Evolutionary conservation across 2,888 invertebrate genomes (phyloP).

Genomic region (Melikaiella ostensackeni): DNA sequence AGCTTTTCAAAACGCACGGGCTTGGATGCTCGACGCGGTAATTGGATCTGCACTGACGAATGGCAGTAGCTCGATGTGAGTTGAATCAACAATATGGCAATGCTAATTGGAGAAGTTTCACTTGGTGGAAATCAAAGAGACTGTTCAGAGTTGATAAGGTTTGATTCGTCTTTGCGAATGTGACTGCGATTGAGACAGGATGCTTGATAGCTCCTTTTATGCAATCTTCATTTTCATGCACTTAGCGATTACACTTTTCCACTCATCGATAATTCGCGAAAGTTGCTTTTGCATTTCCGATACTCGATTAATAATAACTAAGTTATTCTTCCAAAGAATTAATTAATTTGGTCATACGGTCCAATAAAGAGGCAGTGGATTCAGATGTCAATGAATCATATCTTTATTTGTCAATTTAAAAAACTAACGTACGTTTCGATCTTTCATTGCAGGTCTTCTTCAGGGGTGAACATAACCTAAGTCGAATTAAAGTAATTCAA

Average conservation of each 20-base stretch:
- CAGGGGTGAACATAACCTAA: no score
- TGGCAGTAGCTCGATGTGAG: not conserved
- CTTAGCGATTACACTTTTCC: not conserved
- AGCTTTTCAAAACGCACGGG: conserved; percentile 8
- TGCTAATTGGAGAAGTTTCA: conserved; percentile 44
- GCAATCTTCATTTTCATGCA: conserved; percentile 25
- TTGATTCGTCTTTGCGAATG: conserved; percentile 29
- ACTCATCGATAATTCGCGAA: not conserved
- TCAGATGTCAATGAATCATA: no score
- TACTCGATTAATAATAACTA: no score
- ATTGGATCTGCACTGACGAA: conserved; percentile 29
- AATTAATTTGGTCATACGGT: no score
- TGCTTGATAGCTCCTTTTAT: conserved; percentile 25
- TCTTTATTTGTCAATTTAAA: no score
- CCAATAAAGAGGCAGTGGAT: no score
- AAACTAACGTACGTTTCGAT: no score
- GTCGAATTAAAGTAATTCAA: no score
- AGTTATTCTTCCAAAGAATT: no score
- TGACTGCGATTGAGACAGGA: conserved; percentile 17
- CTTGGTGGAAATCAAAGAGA: conserved; percentile 38
- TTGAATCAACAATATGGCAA: conserved; percentile 38
- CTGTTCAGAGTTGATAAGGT: conserved; percentile 34
- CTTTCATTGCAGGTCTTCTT: no score
- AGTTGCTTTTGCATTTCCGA: not conserved
- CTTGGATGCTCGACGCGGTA: conserved; percentile 40